Percentiles rank a stretch among this genome's conserved stretches.
Evolutionary conservation across 2,113 vertebrate genomes (phyloP).

Genomic region (Psephotus haematonotus): DNA sequence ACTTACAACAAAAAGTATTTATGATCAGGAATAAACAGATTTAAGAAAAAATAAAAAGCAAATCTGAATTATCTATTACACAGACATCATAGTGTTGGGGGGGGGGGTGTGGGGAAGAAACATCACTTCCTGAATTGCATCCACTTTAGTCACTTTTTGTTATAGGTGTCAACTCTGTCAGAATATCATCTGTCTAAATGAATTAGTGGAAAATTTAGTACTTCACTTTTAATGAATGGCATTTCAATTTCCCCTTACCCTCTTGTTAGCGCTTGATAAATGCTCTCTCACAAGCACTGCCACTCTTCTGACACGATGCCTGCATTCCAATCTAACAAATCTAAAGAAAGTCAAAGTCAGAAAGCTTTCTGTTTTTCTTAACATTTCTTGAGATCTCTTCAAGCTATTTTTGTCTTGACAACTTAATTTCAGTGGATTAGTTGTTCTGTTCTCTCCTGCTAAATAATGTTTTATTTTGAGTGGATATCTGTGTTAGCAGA

Average conservation of each 20-base stretch:
- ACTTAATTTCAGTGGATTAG: not conserved
- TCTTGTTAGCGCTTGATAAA: slow-evolving; percentile 50
- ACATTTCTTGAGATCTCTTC: not conserved
- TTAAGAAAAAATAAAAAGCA: not conserved
- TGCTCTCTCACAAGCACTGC: not conserved
- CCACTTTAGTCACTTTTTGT: slow-evolving; percentile 30
- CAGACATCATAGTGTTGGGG: not conserved
- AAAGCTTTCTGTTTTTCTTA: not conserved
- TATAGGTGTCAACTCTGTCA: slow-evolving; percentile 15
- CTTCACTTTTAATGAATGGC: slow-evolving; percentile 3
- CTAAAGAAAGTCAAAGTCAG: not conserved
- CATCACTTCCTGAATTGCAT: slow-evolving; percentile 25
- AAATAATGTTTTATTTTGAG: not conserved
- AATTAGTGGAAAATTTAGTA: slow-evolving; percentile 36
- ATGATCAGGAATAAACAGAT: not conserved
- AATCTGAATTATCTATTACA: not conserved
- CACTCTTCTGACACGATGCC: not conserved
- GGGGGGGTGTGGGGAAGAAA: not conserved
- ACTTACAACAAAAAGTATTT: not conserved
- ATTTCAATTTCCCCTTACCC: slow-evolving; percentile 24
- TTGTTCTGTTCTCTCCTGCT: not conserved
- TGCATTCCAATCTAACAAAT: not conserved
- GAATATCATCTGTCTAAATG: slow-evolving; percentile 41
- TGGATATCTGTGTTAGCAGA: not conserved
- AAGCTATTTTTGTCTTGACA: not conserved